Evolutionary conservation across 2,113 vertebrate species (phyloP), one percentile per base, ranked within the genome.

Genomic region (Narcine bancroftii): DNA sequence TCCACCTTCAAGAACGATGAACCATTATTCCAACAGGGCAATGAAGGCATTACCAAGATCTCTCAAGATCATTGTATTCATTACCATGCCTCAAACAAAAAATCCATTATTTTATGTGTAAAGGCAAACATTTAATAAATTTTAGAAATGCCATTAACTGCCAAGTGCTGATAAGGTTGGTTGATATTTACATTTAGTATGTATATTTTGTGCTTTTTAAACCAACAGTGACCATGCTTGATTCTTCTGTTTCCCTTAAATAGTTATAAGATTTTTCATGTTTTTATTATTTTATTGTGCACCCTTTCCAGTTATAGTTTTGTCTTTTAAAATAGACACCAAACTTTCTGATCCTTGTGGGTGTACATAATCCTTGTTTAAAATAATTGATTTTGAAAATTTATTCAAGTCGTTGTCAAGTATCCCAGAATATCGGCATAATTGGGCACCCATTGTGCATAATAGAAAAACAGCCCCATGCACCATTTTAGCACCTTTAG

Each of bases 251-350:
- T 87, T 60, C 56, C 36, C 53, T 60, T 87, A 13, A 63, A 60
- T 21, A 87, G 17, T 87, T 36, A 56, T 9, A 29, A 60, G n/a
- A 63, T 87, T 60, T 60, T 50, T 19, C n/a, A 21, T 69, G 6
- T 19, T 60, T 87, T 87, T 87, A 87, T n/a, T 36, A 87, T 60
- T 19, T 87, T 81, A 50, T 87, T 60, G 81, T 60, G 36, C 13
- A n/a, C 36, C 53, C n/a, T 36, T 60, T 87, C n/a, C 33, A 60
- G 29, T 33, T 87, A 60, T 87, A n/a, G n/a, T 87, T 87, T 87
- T 36, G 33, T 63, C 13, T 36, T 87, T 63, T 87, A 7, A 33
- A 53, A 33, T 2, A 50, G 10, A 11, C 4, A 79, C 19, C 21
- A 29, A 21, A 60, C 11, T n/a, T 87, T 60, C 81, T 17, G n/a